A percentile compares a stretch with the other conserved stretches of the same genome.
Conservation (phyloP, 2,888 invertebrate species). For the Corbicula japonica region DNA sequence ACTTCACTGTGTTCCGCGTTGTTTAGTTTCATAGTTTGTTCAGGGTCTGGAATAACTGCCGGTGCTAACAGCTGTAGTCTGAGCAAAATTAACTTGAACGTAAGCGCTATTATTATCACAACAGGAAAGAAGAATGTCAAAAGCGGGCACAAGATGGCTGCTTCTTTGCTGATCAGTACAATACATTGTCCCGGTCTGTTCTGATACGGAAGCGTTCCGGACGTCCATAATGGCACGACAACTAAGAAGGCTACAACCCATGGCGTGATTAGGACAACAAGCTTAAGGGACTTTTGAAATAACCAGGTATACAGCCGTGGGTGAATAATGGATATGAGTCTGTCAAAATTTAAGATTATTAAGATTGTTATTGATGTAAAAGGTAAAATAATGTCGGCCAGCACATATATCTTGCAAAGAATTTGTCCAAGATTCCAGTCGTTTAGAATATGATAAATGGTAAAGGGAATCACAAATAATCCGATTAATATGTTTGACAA, state of each 20-base stretch:
- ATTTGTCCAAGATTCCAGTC: constrained; percentile 52
- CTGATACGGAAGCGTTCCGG: constrained; percentile 40
- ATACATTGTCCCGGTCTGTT: constrained; percentile 41
- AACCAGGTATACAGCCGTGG: constrained; percentile 32
- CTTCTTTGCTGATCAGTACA: constrained; percentile 33
- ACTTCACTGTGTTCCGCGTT: neutral
- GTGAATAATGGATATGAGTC: constrained; percentile 29
- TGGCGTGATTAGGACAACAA: constrained; percentile 42
- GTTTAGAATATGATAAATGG: constrained; percentile 46
- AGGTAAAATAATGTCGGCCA: constrained; percentile 49
- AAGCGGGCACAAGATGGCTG: constrained; percentile 33
- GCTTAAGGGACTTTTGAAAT: constrained; percentile 43
- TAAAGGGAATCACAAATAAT: constrained; percentile 51
- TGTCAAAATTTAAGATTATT: constrained; percentile 45
- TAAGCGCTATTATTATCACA: constrained; percentile 26
- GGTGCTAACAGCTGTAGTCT: neutral
- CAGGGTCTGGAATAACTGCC: neutral
- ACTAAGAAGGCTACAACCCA: constrained; percentile 45
- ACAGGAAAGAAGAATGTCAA: constrained; percentile 57
- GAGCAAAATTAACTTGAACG: constrained; percentile 22
- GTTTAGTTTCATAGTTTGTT: neutral
- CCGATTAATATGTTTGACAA: constrained; percentile 41
- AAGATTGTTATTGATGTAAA: constrained; percentile 46
- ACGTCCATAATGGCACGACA: constrained; percentile 61
- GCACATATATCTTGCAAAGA: constrained; percentile 47